Evolutionary conservation across 2,797 vertebrate genomes (phyloP).

Genomic region (Accipiter superciliosus): DNA sequence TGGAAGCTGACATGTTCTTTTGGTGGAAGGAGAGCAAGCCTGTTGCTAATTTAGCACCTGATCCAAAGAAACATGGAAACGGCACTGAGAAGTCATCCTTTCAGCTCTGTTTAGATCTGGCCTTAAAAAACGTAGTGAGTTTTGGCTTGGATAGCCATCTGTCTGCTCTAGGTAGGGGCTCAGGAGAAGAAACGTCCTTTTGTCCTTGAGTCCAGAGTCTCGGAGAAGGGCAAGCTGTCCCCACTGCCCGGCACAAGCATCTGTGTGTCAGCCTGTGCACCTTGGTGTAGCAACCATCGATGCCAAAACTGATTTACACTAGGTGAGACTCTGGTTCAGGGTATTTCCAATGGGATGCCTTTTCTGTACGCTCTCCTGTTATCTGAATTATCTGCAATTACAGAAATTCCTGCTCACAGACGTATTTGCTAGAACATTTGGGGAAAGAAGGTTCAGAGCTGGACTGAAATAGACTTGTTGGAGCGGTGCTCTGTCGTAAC

Average conservation of each 20-base stretch:
- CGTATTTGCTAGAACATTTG: neutral
- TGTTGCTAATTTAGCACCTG: neutral
- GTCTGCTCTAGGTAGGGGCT: neutral
- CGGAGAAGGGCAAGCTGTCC: neutral
- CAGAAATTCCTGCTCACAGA: neutral
- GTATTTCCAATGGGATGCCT: neutral
- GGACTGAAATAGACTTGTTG: neutral
- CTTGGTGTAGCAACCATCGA: neutral
- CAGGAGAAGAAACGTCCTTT: neutral
- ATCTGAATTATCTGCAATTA: neutral
- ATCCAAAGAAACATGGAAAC: neutral
- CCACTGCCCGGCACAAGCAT: fast-evolving
- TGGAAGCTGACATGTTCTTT: neutral
- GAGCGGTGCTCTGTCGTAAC: neutral
- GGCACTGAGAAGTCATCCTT: neutral
- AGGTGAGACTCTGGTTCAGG: neutral
- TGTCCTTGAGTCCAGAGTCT: neutral
- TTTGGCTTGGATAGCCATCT: neutral
- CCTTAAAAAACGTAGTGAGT: neutral
- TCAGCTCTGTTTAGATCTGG: neutral
- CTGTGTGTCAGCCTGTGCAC: neutral
- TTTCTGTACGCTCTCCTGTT: neutral
- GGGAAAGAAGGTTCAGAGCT: neutral
- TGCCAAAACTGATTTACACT: neutral
- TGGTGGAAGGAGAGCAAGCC: neutral